A percentile compares a stretch with the other conserved stretches of the same genome.
Conservation (phyloP, 2,888 invertebrate species). For the Eulithis prunata region DNA sequence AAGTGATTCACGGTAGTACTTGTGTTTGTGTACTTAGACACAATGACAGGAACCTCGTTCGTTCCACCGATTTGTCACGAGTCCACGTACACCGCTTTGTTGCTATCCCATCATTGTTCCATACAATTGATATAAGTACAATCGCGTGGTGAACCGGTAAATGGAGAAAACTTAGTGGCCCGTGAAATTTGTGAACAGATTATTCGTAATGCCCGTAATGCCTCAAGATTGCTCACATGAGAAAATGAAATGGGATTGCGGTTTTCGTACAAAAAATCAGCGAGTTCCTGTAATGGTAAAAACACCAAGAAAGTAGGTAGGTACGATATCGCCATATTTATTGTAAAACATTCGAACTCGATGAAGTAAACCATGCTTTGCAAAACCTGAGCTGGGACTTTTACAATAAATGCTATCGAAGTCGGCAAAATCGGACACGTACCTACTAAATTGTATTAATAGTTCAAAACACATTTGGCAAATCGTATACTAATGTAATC, state of each 20-base stretch:
- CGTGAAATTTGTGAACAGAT: conserved; percentile 52
- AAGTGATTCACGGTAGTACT: conserved; percentile 58
- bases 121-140: conserved; percentile 40
- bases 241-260: conserved; percentile 31
- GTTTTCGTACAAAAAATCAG: conserved; percentile 7
- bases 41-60: conserved; percentile 74
- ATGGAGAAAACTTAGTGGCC: conserved; percentile 51
- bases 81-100: conserved; percentile 54
- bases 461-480: conserved; percentile 8
- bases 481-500: conserved; percentile 17
- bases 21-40: conserved; percentile 50
- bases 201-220: conserved; percentile 36
- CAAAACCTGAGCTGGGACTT: too few species aligned
- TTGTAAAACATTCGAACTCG: background rate
- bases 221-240: conserved; percentile 36
- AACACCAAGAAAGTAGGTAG: background rate
- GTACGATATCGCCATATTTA: background rate
- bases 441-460: background rate
- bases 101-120: conserved; percentile 52
- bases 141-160: conserved; percentile 56
- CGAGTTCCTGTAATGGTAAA: background rate
- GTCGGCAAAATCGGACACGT: background rate
- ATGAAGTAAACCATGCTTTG: background rate
- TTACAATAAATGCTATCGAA: background rate
- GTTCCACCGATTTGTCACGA: conserved; percentile 64